Conservation (phyloP, 2,888 invertebrate species). For the Tortrix viridana region DNA sequence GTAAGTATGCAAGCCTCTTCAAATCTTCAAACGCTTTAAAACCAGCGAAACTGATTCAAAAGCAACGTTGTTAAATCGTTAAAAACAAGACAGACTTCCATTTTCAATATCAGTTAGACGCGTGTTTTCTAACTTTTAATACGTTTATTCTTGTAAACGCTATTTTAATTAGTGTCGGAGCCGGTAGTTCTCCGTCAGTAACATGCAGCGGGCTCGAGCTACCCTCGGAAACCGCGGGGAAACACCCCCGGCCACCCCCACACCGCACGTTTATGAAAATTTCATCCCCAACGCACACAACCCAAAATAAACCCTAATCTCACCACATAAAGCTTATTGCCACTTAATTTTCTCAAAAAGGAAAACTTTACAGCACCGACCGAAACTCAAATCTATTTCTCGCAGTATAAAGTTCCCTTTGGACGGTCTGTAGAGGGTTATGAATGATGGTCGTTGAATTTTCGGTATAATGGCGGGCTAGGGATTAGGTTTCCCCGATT, state of each 20-base stretch:
- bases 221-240: constrained; percentile 63
- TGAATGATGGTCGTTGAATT: constrained; percentile 67
- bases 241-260: constrained; percentile 55
- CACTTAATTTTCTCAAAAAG: constrained; percentile 62
- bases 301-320: constrained; percentile 73
- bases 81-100: too few relatives aligned
- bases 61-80: too few relatives aligned
- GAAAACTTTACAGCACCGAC: constrained; percentile 52
- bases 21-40: too few relatives aligned
- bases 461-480: constrained; percentile 77
- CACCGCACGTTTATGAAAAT: constrained; percentile 76
- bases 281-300: constrained; percentile 76
- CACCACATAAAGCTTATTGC: constrained; percentile 67
- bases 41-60: too few relatives aligned
- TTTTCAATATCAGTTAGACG: too few relatives aligned
- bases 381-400: constrained; percentile 58
- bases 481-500: constrained; percentile 80
- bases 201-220: constrained; percentile 67
- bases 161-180: constrained; percentile 35
- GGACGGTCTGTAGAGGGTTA: constrained; percentile 48
- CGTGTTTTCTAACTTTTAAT: constrained; percentile 21
- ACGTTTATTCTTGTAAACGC: constrained; percentile 33
- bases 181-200: constrained; percentile 56
- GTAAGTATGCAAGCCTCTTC: too few relatives aligned
- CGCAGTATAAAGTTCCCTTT: constrained; percentile 58